Conservation (phyloP, 2,113 vertebrate genomes). For the Clarias gariepinus region DNA sequence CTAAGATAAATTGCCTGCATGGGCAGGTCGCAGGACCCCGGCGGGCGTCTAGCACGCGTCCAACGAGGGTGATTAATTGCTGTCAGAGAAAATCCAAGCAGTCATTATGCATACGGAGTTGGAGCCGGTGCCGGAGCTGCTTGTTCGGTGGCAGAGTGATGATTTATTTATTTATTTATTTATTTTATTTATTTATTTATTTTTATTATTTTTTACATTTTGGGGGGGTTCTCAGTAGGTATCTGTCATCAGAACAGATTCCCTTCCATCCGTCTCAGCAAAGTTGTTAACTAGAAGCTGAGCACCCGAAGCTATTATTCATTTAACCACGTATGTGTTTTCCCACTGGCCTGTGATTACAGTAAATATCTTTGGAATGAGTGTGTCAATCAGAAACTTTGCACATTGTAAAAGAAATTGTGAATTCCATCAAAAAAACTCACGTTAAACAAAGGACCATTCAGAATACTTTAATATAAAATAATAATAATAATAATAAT, state of each 20-base stretch:
- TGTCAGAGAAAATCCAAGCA: conserved; percentile 69
- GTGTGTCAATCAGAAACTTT: neutral
- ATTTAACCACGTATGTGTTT: neutral
- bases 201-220: neutral
- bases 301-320: neutral
- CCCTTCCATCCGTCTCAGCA: neutral
- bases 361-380: neutral
- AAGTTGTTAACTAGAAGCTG: too few relatives aligned
- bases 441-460: neutral
- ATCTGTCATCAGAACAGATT: neutral
- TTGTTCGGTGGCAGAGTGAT: neutral
- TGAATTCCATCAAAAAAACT: neutral
- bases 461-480: neutral
- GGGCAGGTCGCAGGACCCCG: conserved; percentile 64
- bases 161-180: neutral
- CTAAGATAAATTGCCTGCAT: conserved; percentile 75
- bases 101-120: conserved; percentile 65
- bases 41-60: conserved; percentile 60
- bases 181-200: too few relatives aligned
- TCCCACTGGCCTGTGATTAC: neutral
- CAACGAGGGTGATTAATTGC: conserved; percentile 74
- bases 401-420: neutral
- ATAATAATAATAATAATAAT: neutral
- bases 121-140: conserved; percentile 1
- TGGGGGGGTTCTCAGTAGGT: neutral